A percentile compares a stretch with the other conserved stretches of the same genome.
phyloP scores from a whole-genome alignment of 2,113 vertebrate species.

The Rhineura floridana region DNA sequence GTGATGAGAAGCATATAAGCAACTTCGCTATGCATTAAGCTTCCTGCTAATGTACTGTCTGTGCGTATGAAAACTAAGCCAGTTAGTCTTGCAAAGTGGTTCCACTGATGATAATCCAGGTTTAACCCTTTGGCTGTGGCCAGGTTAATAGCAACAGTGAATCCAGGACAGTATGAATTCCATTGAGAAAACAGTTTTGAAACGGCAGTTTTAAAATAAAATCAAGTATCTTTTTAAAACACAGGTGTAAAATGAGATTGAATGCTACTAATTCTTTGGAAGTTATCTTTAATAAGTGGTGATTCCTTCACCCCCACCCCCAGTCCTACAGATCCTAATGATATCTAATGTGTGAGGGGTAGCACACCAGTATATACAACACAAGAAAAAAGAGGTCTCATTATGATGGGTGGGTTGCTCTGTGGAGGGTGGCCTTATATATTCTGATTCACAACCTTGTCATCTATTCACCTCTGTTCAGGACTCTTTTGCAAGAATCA shows the following conservation, averaged over 20 bases:
- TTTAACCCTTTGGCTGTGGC: constrained; percentile 24
- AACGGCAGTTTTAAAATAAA: background rate
- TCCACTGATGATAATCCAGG: background rate
- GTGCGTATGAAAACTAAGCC: background rate
- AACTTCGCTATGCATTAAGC: background rate
- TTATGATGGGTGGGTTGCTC: too few species aligned
- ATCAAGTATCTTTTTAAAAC: background rate
- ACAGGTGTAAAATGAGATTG: background rate
- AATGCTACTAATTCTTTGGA: background rate
- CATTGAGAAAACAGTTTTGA: background rate
- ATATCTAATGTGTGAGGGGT: too few species aligned
- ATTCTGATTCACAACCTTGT: too few species aligned
- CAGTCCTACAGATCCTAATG: background rate
- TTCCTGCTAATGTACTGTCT: background rate
- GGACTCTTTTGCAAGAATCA: background rate
- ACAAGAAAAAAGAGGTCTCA: too few species aligned
- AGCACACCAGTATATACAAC: background rate
- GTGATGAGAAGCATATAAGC: background rate
- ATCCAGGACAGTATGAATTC: background rate
- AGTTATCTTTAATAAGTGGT: background rate
- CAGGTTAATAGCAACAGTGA: background rate
- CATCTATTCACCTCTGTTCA: background rate
- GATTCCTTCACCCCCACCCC: background rate
- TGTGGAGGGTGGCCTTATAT: too few species aligned
- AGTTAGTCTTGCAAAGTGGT: background rate